Evolutionary conservation across 2,888 invertebrate genomes (phyloP).

Genomic region (Stenotaenia linearis): DNA sequence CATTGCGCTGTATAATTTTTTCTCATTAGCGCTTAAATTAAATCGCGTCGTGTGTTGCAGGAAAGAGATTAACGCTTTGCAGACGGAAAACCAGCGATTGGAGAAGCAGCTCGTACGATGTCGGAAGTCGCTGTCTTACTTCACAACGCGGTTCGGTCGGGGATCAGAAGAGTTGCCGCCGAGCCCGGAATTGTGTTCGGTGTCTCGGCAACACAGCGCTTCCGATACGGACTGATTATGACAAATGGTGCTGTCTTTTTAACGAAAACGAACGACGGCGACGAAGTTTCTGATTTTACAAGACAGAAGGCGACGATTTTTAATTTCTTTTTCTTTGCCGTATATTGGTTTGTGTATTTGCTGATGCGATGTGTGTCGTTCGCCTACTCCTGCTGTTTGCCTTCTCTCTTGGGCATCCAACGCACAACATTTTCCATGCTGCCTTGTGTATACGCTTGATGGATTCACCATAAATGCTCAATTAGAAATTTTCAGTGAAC

Average conservation of each 20-base stretch:
- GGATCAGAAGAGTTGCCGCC: slow-evolving; percentile 49
- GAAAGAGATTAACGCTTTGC: slow-evolving; percentile 69
- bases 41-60: slow-evolving; percentile 53
- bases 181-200: not conserved
- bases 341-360: not conserved
- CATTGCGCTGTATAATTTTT: too few species aligned
- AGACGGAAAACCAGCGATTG: slow-evolving; percentile 75
- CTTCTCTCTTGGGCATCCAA: not conserved
- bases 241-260: not conserved
- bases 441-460: not conserved
- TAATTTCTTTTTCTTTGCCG: not conserved
- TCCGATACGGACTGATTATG: not conserved
- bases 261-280: not conserved
- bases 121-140: slow-evolving; percentile 69
- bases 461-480: not conserved
- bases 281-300: not conserved
- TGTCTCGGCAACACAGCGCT: not conserved
- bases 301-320: not conserved
- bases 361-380: not conserved
- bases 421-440: not conserved
- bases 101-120: slow-evolving; percentile 77
- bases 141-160: slow-evolving; percentile 57
- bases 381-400: not conserved
- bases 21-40: not conserved
- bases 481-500: not conserved